These are phyloP conservation scores for Cryptoprocta ferox DNA, from an alignment of 2,797 vertebrate genomes.

Conservation along the genomic window DNA sequence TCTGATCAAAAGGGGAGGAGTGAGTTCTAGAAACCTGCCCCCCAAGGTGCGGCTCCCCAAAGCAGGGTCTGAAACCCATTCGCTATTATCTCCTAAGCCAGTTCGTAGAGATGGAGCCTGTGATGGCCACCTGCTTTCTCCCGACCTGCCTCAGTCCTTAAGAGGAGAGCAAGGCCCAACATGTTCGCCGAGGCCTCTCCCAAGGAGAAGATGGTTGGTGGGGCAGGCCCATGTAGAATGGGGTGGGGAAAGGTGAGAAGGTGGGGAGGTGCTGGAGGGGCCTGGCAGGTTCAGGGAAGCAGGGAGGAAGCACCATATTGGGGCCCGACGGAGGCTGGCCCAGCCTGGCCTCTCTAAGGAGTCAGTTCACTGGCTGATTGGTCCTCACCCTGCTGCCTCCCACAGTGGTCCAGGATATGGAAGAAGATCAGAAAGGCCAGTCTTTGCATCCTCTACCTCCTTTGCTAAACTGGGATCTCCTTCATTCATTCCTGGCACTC, in stretches of 20 bases:
- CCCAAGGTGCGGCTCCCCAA: not conserved
- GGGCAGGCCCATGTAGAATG: not conserved
- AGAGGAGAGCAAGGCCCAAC: not conserved
- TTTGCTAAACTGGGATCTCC: not conserved
- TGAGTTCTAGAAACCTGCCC: not conserved
- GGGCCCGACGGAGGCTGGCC: not conserved
- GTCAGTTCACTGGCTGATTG: too few species aligned
- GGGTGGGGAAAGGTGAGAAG: not conserved
- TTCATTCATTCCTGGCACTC: not conserved
- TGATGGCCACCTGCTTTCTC: not conserved
- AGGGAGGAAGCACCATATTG: not conserved
- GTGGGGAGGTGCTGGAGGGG: not conserved
- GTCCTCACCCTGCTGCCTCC: too few species aligned
- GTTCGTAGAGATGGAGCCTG: not conserved
- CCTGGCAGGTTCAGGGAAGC: not conserved
- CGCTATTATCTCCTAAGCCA: not conserved
- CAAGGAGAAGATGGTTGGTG: not conserved
- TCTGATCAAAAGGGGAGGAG: not conserved
- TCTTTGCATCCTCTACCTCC: not conserved
- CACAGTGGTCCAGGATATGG: rapidly evolving
- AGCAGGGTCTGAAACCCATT: not conserved
- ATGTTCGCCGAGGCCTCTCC: not conserved
- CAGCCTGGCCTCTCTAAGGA: not conserved
- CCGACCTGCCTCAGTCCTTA: not conserved
- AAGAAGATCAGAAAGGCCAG: not conserved